Evolutionary conservation across 37 sponge, comb jelly and placozoan genomes (phyloP), one percentile per base, ranked within the genome.

Genomic region (Halichondria panicea): DNA sequence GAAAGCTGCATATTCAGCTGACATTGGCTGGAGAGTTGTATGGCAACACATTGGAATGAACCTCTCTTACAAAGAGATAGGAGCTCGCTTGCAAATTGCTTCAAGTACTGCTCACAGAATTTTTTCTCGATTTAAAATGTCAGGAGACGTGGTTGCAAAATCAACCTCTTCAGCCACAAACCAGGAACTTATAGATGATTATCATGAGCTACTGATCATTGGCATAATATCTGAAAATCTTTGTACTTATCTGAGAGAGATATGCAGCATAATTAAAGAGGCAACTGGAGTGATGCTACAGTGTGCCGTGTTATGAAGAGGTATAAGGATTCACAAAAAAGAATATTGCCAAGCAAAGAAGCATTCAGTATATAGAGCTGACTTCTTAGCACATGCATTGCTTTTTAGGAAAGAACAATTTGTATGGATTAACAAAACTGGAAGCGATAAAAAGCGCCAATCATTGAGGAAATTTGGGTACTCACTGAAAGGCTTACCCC

Each of bases 371-470:
- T 71, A 55, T 48, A 41, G 78, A 71, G 55, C 65, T 25, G 63
- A 37, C 46, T 85, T 77, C 32, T 63, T 70, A 43, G 78, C 78
- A 27, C 53, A 61, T 12, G 37, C 48, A 28, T 33, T 71, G 66
- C 59, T 32, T 1, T 85, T 48, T 70, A 15, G 28, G 8, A 18
- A 43, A 2, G 71, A 71, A 30, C 27, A 0, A 22, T 77, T 71
- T 39, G 78, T 76, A 2, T 85, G 85, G 85, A 57, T 85, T 36
- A 79, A 85, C 78, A 79, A 85, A 37, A 77, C 79, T 37, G 85
- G 85, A 22, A 63, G 66, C 43, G 78, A 85, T 61, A 25, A 55
- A 48, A n/a, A n/a, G n/a, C 31, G 74, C 33, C 40, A 85, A 25
- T 21, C 32, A 40, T 61, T 54, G 36, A 19, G 83, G 11, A 82